Evolutionary conservation across 2,888 invertebrate genomes (phyloP).

Genomic region (Agrypnus murinus): DNA sequence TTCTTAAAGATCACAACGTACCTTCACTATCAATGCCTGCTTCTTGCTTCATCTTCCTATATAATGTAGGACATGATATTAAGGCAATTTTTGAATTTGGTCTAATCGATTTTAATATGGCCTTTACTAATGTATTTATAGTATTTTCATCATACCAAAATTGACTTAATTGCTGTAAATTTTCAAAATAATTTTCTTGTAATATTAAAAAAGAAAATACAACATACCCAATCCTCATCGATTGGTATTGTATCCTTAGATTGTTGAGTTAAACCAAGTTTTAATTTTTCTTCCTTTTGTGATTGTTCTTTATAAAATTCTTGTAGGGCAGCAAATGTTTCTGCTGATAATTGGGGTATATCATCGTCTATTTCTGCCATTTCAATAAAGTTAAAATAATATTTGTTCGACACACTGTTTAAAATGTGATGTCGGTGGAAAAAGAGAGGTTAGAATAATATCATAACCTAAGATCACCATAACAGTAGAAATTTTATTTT

Average conservation of each 20-base stretch:
- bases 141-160: slow-evolving; percentile 96
- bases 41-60: slow-evolving; percentile 77
- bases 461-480: too few species aligned
- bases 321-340: slow-evolving; percentile 83
- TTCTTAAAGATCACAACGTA: slow-evolving; percentile 59
- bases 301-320: slow-evolving; percentile 85
- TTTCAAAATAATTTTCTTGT: slow-evolving; percentile 6
- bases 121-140: slow-evolving; percentile 80
- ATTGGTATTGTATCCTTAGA: slow-evolving; percentile 67
- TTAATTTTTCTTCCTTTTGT: slow-evolving; percentile 75
- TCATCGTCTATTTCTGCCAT: slow-evolving; percentile 74
- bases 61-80: slow-evolving; percentile 92
- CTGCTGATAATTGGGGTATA: slow-evolving; percentile 78
- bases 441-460: background rate
- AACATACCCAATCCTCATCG: slow-evolving; percentile 85
- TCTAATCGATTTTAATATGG: slow-evolving; percentile 75
- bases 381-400: background rate
- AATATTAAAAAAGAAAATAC: slow-evolving; percentile 19
- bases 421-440: background rate
- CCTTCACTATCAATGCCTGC: slow-evolving; percentile 72
- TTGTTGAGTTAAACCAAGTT: slow-evolving; percentile 26
- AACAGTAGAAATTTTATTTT: too few species aligned
- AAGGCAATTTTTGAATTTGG: slow-evolving; percentile 82
- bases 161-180: slow-evolving; percentile 93
- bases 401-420: too few species aligned